Evolutionary conservation across 2,113 vertebrate species (phyloP).

Genomic region (Marcusenius ussheri): DNA sequence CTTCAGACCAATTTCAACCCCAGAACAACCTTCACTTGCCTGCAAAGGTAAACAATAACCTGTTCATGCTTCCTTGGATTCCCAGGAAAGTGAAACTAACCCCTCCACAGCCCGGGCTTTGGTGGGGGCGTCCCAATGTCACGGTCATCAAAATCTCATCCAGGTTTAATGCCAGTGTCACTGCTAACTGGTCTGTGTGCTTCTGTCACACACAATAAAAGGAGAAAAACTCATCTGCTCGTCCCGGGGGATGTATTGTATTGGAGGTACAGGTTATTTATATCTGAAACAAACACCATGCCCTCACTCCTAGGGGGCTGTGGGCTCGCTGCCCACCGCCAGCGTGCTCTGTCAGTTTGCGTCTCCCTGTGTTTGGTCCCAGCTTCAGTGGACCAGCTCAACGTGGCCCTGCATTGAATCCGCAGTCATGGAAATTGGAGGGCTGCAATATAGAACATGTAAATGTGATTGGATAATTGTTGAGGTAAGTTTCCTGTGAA

Average conservation of each 20-base stretch:
- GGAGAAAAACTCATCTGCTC: not conserved
- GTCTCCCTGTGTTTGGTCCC: not conserved
- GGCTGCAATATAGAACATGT: no score
- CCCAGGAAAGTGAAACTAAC: not conserved
- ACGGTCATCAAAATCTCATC: not conserved
- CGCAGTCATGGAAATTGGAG: not conserved
- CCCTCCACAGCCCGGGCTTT: not conserved
- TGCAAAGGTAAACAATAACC: not conserved
- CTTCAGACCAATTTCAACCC: not conserved
- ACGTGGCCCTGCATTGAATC: not conserved
- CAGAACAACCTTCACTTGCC: not conserved
- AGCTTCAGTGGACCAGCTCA: not conserved
- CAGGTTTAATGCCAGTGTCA: not conserved
- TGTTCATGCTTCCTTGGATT: not conserved
- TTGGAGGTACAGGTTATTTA: not conserved
- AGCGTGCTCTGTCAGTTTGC: not conserved
- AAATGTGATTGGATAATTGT: not conserved
- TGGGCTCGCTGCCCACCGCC: not conserved
- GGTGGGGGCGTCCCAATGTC: not conserved
- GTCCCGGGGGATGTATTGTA: not conserved
- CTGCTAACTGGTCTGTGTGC: not conserved
- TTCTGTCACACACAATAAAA: not conserved
- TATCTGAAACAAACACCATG: not conserved
- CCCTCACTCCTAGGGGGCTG: not conserved
- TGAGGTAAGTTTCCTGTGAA: not conserved